Evolutionary conservation across 30 jellyfish, hydroid and myxozoan genomes (phyloP), one percentile per base, ranked within the genome.

Genomic region (Rhopilema esculentum): DNA sequence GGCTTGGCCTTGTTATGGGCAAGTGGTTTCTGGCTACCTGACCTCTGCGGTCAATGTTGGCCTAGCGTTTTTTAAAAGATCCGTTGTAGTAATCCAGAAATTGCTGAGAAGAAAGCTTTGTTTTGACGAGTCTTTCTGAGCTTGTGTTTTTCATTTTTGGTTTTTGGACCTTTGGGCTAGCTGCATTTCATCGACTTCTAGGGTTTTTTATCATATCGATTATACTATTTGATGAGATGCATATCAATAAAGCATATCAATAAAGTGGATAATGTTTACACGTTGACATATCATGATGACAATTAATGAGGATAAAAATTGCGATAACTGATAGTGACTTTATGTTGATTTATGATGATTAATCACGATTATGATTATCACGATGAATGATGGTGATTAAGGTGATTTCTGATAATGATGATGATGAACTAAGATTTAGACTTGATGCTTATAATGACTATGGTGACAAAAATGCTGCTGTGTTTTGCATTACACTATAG

Each of bases 31-130:
- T 26, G 64, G 27, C 21, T 4, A 23, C 17, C 26, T 76, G 87
- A 76, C 75, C 87, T 49, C 53, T 80, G 90, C 25, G 90, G 83
- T 80, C 33, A 66, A 21, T 19, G 30, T 25, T 80, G 90, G 90
- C 90, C 90, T 49, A 80, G 32, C 53, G 65, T 27, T 64, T 68
- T 51, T 33, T 71, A 0, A 69, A 68, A 63, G 53, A 66, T 63
- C 53, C 80, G 81, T 33, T 66, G 48, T 40, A n/a, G 75, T 30
- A 80, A 80, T 64, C 81, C 90, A 27, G 75, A 27, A 19, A n/a
- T 80, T 21, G 33, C 23, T n/a, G 26, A 33, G 73, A 80, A 66
- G 57, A 40, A 40, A 40, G 57, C 57, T 40, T 40, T 40, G 57
- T 12, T 40, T 40, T 40, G 57, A 40, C 57, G 57, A 40, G 6